Evolutionary conservation across 1,140 invertebrate genomes (phyloP).

Genomic region (Catajapyx aquilonaris): DNA sequence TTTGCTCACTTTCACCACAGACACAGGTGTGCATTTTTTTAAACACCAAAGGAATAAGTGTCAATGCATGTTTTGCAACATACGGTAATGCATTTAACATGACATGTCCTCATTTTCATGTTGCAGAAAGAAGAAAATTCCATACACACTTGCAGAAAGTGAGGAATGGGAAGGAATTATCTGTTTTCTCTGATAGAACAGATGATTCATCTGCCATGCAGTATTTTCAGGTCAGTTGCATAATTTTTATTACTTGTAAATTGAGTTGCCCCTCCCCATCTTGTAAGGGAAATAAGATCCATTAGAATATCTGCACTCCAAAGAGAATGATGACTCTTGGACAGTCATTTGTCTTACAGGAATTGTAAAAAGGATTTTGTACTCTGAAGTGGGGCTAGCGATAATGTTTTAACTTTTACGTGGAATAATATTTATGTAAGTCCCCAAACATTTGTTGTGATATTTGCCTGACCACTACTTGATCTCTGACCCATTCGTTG

Average conservation of each 20-base stretch:
- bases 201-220: conserved; percentile 93
- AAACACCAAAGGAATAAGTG: conserved; percentile 11
- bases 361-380: not conserved
- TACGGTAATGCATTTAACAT: not conserved
- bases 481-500: not conserved
- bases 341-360: not conserved
- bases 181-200: conserved; percentile 85
- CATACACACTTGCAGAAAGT: conserved; percentile 53
- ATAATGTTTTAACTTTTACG: not conserved
- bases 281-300: too few relatives aligned
- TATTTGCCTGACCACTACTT: not conserved
- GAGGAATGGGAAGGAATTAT: conserved; percentile 51
- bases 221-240: conserved; percentile 61
- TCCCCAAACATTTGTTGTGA: not conserved
- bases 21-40: too few relatives aligned
- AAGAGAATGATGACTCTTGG: not conserved
- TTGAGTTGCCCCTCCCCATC: too few relatives aligned
- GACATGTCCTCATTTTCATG: conserved; percentile 1
- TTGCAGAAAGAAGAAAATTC: conserved; percentile 50
- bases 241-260: too few relatives aligned
- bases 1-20: conserved; percentile 15
- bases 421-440: too few relatives aligned
- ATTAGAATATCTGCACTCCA: conserved; percentile 1
- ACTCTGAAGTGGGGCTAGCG: not conserved
- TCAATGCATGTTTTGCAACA: not conserved